A percentile compares a stretch with the other conserved stretches of the same genome.
Conservation (phyloP, 53 echinoderm and acorn worm genomes). For the Zoroaster sp. region DNA sequence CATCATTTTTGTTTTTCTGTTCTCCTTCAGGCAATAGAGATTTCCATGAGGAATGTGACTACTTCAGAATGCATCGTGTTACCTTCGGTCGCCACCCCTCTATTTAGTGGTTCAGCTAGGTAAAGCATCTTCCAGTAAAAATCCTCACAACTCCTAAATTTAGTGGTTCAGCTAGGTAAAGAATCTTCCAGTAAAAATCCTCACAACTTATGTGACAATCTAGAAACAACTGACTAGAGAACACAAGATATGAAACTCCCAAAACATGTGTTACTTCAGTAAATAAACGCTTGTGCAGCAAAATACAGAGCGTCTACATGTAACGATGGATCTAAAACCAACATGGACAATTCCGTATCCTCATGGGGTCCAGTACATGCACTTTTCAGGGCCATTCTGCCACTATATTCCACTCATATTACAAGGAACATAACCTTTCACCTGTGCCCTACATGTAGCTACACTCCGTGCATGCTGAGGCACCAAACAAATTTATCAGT, state of each 20-base stretch:
- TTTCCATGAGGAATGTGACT: too few species aligned
- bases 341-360: not conserved
- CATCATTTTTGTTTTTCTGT: not conserved
- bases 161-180: not conserved
- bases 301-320: not conserved
- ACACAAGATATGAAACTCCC: too few species aligned
- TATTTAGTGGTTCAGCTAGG: not conserved
- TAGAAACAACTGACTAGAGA: too few species aligned
- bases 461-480: not conserved
- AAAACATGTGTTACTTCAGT: not conserved
- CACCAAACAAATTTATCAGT: not conserved
- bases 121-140: not conserved
- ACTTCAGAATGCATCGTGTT: too few species aligned
- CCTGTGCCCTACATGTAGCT: not conserved
- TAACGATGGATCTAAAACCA: not conserved
- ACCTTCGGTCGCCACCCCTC: too few species aligned
- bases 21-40: not conserved
- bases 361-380: not conserved
- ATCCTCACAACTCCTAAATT: not conserved
- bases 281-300: constrained; percentile 23
- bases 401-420: not conserved
- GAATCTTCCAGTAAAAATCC: too few species aligned
- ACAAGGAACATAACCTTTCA: constrained; percentile 31
- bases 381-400: constrained; percentile 6
- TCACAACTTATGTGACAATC: too few species aligned